A percentile compares a stretch with the other conserved stretches of the same genome.
Evolutionary conservation across 2,888 invertebrate species (phyloP).

Genomic region (Brachynemurus nebulosus): DNA sequence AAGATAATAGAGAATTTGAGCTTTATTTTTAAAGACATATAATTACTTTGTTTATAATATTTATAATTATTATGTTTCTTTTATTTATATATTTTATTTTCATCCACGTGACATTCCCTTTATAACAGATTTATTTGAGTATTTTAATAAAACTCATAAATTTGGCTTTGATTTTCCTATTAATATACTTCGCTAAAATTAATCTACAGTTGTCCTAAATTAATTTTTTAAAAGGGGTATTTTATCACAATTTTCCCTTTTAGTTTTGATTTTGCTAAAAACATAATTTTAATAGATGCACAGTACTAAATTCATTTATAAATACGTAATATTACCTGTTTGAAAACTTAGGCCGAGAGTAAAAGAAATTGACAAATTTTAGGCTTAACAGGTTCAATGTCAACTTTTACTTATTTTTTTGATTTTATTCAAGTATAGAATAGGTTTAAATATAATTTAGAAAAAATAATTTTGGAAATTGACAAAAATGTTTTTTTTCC

Average conservation of each 20-base stretch:
- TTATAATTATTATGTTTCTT: not conserved
- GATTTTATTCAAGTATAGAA: slow-evolving; percentile 1
- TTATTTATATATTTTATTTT: not conserved
- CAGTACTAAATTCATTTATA: too few species aligned
- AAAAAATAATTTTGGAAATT: slow-evolving; percentile 7
- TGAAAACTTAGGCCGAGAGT: slow-evolving; percentile 5
- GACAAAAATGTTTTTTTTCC: not conserved
- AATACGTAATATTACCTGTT: not conserved
- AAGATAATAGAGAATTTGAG: slow-evolving; percentile 5
- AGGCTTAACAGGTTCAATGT: slow-evolving; percentile 4
- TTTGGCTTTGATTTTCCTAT: not conserved
- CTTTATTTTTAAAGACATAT: slow-evolving; percentile 2
- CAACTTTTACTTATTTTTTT: slow-evolving; percentile 2
- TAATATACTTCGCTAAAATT: not conserved
- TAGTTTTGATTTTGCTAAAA: too few species aligned
- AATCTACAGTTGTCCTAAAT: not conserved
- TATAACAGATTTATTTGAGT: not conserved
- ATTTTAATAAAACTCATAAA: not conserved
- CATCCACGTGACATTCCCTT: not conserved
- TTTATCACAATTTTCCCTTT: slow-evolving; percentile 3
- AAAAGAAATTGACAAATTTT: slow-evolving; percentile 6
- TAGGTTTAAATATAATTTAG: too few species aligned
- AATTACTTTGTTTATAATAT: not conserved
- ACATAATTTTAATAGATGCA: too few species aligned
- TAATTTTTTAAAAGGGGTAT: not conserved